Conservation (phyloP, 2,888 invertebrate genomes). For the Agrotis ipsilon region DNA sequence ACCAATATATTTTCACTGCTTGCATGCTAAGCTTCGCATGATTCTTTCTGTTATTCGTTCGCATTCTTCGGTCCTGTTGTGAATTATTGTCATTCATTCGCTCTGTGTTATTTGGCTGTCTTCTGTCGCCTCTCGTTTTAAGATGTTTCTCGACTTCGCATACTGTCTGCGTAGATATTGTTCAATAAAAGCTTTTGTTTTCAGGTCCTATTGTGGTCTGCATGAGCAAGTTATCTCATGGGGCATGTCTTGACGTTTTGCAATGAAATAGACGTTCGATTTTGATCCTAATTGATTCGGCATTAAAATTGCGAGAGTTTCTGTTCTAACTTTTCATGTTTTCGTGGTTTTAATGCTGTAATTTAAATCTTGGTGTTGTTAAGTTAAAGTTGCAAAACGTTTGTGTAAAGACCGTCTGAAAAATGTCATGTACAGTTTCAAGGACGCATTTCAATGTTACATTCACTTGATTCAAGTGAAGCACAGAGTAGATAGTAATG, state of each 20-base stretch:
- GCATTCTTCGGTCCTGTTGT: slow-evolving; percentile 86
- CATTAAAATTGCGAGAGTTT: slow-evolving; percentile 23
- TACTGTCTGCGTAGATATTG: slow-evolving; percentile 81
- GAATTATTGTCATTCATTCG: slow-evolving; percentile 81
- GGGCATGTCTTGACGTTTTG: slow-evolving; percentile 56
- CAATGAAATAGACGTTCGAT: slow-evolving; percentile 24
- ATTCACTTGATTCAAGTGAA: slow-evolving; percentile 51
- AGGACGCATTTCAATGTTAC: slow-evolving; percentile 32
- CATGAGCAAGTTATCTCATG: slow-evolving; percentile 59
- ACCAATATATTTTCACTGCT: slow-evolving; percentile 72
- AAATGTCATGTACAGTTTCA: slow-evolving; percentile 57
- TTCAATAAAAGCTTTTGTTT: slow-evolving; percentile 74
- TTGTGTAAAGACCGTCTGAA: slow-evolving; percentile 38
- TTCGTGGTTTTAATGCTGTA: slow-evolving; percentile 18
- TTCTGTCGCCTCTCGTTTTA: slow-evolving; percentile 77
- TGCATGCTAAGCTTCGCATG: slow-evolving; percentile 81
- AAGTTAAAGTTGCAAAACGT: slow-evolving; percentile 55
- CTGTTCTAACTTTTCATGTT: not conserved
- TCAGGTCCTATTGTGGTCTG: slow-evolving; percentile 67
- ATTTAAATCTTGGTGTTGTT: not conserved
- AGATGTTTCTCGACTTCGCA: slow-evolving; percentile 78
- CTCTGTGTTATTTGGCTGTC: slow-evolving; percentile 77
- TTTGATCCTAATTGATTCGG: not conserved
- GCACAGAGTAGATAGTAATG: slow-evolving; percentile 74
- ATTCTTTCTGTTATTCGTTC: slow-evolving; percentile 69